Evolutionary conservation across 2,797 vertebrate genomes (phyloP).

Genomic region (Chromobotia macracanthus): DNA sequence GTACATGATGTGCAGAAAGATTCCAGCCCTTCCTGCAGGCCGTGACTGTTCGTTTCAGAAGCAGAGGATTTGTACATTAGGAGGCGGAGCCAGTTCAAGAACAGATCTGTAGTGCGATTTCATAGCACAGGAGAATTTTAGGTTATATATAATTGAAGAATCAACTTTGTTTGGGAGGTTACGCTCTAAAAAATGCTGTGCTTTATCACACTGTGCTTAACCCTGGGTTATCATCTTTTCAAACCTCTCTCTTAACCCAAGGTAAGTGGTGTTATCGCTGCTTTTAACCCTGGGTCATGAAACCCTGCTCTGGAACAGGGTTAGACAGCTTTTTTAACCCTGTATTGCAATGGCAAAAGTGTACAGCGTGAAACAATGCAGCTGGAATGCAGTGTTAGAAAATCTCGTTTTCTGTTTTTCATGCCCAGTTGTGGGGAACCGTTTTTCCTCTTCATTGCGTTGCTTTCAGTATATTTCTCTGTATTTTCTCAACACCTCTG

Average conservation of each 20-base stretch:
- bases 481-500: not conserved
- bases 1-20: conserved; percentile 38
- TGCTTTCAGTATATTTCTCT: conserved; percentile 12
- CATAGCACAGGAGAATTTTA: not conserved
- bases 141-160: not conserved
- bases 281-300: not conserved
- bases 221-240: too few species aligned
- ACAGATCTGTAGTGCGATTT: not conserved
- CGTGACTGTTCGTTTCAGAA: not conserved
- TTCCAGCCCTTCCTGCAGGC: conserved; percentile 7
- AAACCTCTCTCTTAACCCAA: not conserved
- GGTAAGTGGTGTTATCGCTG: not conserved
- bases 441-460: conserved; percentile 2
- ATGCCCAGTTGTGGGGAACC: conserved; percentile 23
- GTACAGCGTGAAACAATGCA: not conserved
- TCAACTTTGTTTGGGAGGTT: not conserved
- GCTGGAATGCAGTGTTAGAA: not conserved
- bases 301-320: not conserved
- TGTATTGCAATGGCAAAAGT: not conserved
- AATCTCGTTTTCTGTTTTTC: too few species aligned
- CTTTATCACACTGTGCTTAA: too few species aligned
- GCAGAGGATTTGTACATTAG: not conserved
- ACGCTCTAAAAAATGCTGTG: too few species aligned
- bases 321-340: not conserved
- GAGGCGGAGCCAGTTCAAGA: not conserved